Conservation (phyloP, 2,113 vertebrate species). For the Chaetodon trifascialis region DNA sequence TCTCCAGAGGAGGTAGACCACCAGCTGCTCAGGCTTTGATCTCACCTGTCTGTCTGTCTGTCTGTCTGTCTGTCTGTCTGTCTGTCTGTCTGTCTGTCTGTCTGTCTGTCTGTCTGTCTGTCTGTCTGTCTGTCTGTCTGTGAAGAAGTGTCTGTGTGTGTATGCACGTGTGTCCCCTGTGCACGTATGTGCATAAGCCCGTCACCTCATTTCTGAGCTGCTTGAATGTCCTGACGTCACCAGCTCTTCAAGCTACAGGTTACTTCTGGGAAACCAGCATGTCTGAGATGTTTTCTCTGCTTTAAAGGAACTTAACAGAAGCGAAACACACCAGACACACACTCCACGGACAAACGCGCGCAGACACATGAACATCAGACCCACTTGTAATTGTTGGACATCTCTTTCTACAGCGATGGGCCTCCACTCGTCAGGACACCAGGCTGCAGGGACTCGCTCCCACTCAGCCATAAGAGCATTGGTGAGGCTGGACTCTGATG, state of each 20-base stretch:
- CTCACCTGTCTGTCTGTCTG: conserved; percentile 61
- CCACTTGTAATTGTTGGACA: background rate
- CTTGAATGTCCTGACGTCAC: background rate
- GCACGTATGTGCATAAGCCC: background rate
- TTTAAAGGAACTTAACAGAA: background rate
- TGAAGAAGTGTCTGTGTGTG: conserved; percentile 1
- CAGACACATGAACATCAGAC: background rate
- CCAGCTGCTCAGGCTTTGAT: conserved; percentile 82
- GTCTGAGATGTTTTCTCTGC: too few relatives aligned
- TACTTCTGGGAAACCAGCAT: background rate
- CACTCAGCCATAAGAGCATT: background rate
- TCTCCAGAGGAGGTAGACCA: conserved; percentile 67
- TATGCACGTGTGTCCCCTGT: conserved; percentile 6
- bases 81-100: conserved; percentile 46
- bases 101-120: conserved; percentile 65
- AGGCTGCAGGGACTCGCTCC: background rate
- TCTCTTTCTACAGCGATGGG: background rate
- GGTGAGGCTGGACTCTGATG: background rate
- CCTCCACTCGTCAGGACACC: background rate
- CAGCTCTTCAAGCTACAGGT: background rate
- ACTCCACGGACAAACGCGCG: background rate
- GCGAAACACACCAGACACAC: background rate
- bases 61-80: conserved; percentile 19
- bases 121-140: conserved; percentile 54
- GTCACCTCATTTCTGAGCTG: conserved; percentile 41